Evolutionary conservation across 2,113 vertebrate species (phyloP), one percentile per base, ranked within the genome.

Genomic region (Mustela lutreola): DNA sequence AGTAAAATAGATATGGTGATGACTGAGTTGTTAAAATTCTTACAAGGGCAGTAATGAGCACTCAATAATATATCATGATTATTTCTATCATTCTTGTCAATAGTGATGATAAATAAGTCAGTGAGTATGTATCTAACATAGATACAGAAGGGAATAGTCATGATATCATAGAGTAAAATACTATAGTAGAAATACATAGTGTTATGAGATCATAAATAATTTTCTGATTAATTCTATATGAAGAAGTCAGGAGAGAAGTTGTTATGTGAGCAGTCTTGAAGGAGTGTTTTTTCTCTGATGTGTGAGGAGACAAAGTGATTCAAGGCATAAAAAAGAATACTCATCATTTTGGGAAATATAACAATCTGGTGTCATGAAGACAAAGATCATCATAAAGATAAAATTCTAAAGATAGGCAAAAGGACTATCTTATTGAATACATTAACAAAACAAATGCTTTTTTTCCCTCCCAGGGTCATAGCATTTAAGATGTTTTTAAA

Each of bases 211-310:
- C 39, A 58, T 85, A 60, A 82, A 79, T 75, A 26, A 10, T 6
- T 83, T 95, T 91, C 36, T n/a, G 87, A 89, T 93, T 63, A 92
- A 80, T 94, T 75, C 14, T 63, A 28, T 67, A 28, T 67, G 42
- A 95, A 91, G 50, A 86, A 85, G 7, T 50, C n/a, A 73, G 31
- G 28, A 91, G 28, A 58, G 7, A 36, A 62, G n/a, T 39, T 78
- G 16, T 28, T 67, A 56, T 15, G 26, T 86, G 21, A 78, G 18
- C 1, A 28, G 7, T 88, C 18, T 71, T 70, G 18, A 91, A 63
- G 39, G 9, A 39, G 1, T 33, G 62, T 19, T 3, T 50, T 81
- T 80, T 86, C 26, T 9, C 26, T 67, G 9, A 11, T 85, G 5
- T 62, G 56, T 11, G 81, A 94, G 45, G 10, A 82, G 22, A 81